Conservation (phyloP, 64 coral and sea anemone genomes). For the Pachyseris speciosa region DNA sequence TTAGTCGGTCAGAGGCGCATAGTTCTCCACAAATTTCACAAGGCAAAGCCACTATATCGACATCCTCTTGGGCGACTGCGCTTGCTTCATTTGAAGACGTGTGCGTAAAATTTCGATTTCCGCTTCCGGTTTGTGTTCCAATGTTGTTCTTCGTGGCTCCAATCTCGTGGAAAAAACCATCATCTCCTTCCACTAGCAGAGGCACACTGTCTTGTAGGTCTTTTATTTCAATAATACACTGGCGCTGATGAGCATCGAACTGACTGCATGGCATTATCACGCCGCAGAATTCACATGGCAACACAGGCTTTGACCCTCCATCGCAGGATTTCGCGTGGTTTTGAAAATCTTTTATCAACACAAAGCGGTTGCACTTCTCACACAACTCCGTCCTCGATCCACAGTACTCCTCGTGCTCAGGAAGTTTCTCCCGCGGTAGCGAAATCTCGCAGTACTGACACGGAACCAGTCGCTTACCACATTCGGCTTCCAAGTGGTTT, state of each 20-base stretch:
- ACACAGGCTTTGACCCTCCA: not conserved
- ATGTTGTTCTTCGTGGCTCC: not conserved
- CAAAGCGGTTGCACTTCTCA: conserved; percentile 8
- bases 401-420: conserved; percentile 55
- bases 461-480: not conserved
- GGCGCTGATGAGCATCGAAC: conserved; percentile 8
- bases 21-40: conserved; percentile 66
- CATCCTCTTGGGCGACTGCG: not conserved
- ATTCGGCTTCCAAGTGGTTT: conserved; percentile 29
- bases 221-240: not conserved
- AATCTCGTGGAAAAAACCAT: conserved; percentile 1
- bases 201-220: not conserved
- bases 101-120: not conserved
- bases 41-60: conserved; percentile 33
- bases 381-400: conserved; percentile 58
- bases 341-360: conserved; percentile 42
- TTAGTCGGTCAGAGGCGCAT: conserved; percentile 46
- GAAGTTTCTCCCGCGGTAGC: conserved; percentile 6
- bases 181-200: not conserved
- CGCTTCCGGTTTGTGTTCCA: not conserved
- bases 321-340: conserved; percentile 41
- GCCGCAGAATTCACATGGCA: conserved; percentile 67
- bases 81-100: not conserved
- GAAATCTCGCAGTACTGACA: conserved; percentile 20
- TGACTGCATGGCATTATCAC: not conserved